Evolutionary conservation across 2,888 invertebrate species (phyloP).

Genomic region (Sylvicola fuscatus): DNA sequence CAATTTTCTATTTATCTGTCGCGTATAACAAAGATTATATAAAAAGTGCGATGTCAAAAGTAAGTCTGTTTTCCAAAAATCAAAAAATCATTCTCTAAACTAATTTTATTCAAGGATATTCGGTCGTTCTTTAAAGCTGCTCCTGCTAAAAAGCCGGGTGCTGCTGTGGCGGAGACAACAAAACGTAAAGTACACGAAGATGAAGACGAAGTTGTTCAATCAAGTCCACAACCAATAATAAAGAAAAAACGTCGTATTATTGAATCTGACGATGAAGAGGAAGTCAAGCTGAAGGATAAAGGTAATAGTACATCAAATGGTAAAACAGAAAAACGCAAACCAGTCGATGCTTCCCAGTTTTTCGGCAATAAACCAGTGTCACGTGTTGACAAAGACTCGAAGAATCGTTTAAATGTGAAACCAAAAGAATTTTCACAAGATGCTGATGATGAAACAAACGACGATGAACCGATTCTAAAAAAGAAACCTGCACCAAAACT

Average conservation of each 20-base stretch:
- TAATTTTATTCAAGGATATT: slow-evolving; percentile 2
- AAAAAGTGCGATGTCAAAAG: too few relatives aligned
- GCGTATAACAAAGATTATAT: too few relatives aligned
- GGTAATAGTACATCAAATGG: slow-evolving; percentile 8
- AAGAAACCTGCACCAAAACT: slow-evolving; percentile 15
- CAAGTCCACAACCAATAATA: slow-evolving; percentile 1
- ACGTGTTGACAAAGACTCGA: slow-evolving; percentile 13
- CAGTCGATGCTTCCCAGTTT: too few relatives aligned
- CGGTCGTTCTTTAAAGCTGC: slow-evolving; percentile 4
- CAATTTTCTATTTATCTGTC: too few relatives aligned
- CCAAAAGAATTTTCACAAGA: slow-evolving; percentile 29
- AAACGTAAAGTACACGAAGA: slow-evolving; percentile 23
- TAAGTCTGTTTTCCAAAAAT: too few relatives aligned
- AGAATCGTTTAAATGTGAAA: slow-evolving; percentile 18
- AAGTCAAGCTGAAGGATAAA: slow-evolving; percentile 13
- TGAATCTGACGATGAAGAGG: slow-evolving; percentile 29
- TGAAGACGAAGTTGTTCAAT: slow-evolving; percentile 31
- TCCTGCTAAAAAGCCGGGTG: neutral
- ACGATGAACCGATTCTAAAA: slow-evolving; percentile 30
- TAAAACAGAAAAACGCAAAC: slow-evolving; percentile 14
- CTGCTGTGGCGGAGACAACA: slow-evolving; percentile 8
- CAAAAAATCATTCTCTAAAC: too few relatives aligned
- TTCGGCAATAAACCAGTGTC: too few relatives aligned
- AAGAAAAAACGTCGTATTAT: slow-evolving; percentile 17
- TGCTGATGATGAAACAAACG: slow-evolving; percentile 40